Conservation (phyloP, 2,797 vertebrate species). For the Eulemur albifrons region DNA sequence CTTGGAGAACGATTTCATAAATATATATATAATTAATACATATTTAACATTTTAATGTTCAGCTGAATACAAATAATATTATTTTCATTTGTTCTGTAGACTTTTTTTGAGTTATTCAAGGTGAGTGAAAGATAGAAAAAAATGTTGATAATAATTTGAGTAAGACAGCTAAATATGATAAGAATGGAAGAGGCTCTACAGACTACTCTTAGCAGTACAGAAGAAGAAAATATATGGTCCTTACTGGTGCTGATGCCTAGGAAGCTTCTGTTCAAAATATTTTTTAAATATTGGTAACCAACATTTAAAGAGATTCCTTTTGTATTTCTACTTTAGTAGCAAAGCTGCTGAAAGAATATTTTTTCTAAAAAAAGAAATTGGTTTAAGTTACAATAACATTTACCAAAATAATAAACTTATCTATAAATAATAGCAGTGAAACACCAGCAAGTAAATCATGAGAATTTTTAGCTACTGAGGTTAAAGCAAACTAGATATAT, state of each 20-base stretch:
- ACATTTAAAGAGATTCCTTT: not conserved
- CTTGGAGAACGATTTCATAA: not conserved
- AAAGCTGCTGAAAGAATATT: conserved; percentile 29
- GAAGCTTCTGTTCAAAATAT: not conserved
- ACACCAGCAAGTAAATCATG: conserved; percentile 30
- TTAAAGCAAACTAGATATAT: not conserved
- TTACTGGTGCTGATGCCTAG: not conserved
- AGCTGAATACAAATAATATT: not conserved
- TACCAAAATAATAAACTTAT: conserved; percentile 30
- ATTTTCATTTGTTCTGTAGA: not conserved
- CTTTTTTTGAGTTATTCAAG: conserved; percentile 1
- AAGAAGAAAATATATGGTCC: not conserved
- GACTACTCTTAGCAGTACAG: not conserved
- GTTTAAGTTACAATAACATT: not conserved
- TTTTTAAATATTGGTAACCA: not conserved
- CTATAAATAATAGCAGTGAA: not conserved
- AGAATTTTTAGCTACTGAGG: not conserved
- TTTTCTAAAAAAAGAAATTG: conserved; percentile 12
- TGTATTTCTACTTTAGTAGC: conserved; percentile 3
- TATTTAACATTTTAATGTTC: not conserved
- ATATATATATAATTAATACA: not conserved
- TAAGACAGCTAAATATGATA: not conserved
- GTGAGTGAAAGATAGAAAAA: not conserved
- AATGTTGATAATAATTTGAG: not conserved
- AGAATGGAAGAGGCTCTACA: not conserved